phyloP scores from a whole-genome alignment of 2,797 vertebrate species.

The Cacajao melanocephalus region DNA sequence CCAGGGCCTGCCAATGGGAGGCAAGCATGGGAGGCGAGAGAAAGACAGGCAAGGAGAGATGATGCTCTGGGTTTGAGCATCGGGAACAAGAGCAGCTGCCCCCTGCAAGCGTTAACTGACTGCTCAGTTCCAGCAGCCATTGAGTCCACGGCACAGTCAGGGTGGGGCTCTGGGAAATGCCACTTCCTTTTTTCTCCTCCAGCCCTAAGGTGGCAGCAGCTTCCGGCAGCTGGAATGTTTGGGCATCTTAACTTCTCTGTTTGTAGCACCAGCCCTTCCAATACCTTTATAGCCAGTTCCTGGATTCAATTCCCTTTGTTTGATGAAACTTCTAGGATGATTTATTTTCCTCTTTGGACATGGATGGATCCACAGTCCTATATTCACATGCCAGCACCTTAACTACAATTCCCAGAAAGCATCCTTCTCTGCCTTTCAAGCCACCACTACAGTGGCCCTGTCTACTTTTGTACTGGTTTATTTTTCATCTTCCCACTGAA shows the following conservation, averaged over 20 bases:
- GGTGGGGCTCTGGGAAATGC: rapidly evolving
- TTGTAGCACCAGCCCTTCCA: background rate
- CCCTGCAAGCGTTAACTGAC: rapidly evolving
- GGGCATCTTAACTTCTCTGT: background rate
- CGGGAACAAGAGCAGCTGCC: background rate
- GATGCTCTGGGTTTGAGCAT: background rate
- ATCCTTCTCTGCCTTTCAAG: background rate
- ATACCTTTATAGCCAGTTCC: background rate
- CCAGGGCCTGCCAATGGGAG: background rate
- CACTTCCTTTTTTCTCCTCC: background rate
- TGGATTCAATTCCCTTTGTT: background rate
- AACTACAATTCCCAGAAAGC: background rate
- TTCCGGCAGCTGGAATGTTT: background rate
- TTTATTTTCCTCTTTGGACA: background rate
- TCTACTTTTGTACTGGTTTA: background rate
- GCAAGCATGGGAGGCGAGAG: rapidly evolving
- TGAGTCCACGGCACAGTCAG: rapidly evolving
- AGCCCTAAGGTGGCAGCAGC: background rate
- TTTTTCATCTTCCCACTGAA: background rate
- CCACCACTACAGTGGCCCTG: background rate
- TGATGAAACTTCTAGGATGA: background rate
- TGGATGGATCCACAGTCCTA: background rate
- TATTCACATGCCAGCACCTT: too few relatives aligned
- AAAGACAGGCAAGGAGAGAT: background rate
- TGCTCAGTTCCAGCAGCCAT: too few relatives aligned